These are phyloP conservation scores for Lepidurus arcticus DNA, from an alignment of 1,140 invertebrate genomes.

Conservation along the genomic window DNA sequence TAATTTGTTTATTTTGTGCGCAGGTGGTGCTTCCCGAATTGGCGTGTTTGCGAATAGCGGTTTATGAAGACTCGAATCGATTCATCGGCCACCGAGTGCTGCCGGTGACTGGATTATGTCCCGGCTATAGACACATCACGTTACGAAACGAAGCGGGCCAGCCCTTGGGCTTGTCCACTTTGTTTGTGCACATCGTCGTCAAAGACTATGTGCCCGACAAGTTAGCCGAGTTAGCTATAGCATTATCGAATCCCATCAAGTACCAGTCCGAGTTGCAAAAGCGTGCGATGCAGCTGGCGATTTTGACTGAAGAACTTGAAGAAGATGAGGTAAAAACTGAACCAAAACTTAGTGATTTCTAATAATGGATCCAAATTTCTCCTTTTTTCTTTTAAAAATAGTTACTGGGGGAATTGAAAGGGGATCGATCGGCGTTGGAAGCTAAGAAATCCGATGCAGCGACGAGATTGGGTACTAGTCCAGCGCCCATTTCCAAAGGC, in stretches of 20 bases:
- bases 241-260: slow-evolving; percentile 93
- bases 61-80: slow-evolving; percentile 91
- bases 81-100: slow-evolving; percentile 93
- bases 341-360: neutral
- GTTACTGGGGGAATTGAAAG: neutral
- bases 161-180: slow-evolving; percentile 75
- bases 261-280: slow-evolving; percentile 92
- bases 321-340: slow-evolving; percentile 36
- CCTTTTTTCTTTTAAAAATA: neutral
- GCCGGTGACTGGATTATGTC: slow-evolving; percentile 90
- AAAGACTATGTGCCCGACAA: slow-evolving; percentile 97
- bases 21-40: slow-evolving; percentile 95
- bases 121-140: slow-evolving; percentile 83
- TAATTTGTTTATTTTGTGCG: slow-evolving; percentile 36
- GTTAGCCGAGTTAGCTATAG: slow-evolving; percentile 79
- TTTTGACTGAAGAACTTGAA: slow-evolving; percentile 74
- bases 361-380: neutral
- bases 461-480: neutral
- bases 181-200: slow-evolving; percentile 88
- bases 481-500: slow-evolving; percentile 21
- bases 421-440: neutral
- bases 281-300: slow-evolving; percentile 78
- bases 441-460: neutral
- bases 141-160: slow-evolving; percentile 90
- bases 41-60: slow-evolving; percentile 88